A percentile compares a stretch with the other conserved stretches of the same genome.
phyloP scores from a whole-genome alignment of 2,113 vertebrate species.

The Hucho hucho region DNA sequence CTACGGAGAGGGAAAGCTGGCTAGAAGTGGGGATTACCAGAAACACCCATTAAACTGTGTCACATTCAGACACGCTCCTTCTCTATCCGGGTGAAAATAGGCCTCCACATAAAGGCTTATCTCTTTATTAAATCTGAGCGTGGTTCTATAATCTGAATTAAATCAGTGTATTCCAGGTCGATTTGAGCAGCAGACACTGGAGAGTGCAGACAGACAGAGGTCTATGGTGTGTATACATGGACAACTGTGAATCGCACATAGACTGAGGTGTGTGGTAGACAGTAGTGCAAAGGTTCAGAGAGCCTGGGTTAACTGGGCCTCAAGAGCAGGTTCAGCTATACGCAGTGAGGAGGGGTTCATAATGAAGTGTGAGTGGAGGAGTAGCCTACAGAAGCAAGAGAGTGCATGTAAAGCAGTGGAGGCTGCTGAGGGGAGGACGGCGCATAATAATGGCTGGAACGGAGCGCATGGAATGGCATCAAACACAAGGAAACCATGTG shows the following conservation, averaged over 20 bases:
- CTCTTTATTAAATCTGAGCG: constrained; percentile 4
- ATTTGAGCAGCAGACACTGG: constrained; percentile 10
- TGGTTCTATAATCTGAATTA: constrained; percentile 25
- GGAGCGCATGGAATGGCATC: too few species aligned
- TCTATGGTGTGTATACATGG: constrained; percentile 5
- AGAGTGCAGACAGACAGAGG: constrained; percentile 9
- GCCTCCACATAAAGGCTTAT: background rate
- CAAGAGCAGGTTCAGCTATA: constrained; percentile 5
- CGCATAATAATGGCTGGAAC: too few species aligned
- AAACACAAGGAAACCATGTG: too few species aligned
- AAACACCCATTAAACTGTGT: background rate
- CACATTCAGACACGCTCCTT: background rate
- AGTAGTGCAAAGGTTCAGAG: background rate
- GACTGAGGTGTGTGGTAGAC: background rate
- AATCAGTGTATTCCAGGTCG: constrained; percentile 24
- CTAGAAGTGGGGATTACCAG: constrained; percentile 2
- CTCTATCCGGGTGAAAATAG: background rate
- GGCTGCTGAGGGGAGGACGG: too few species aligned
- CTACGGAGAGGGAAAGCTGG: background rate
- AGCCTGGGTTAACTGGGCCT: constrained; percentile 23
- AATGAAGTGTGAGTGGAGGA: background rate
- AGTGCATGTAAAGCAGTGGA: background rate
- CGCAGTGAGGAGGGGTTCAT: background rate
- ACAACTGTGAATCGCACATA: background rate
- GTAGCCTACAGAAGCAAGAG: background rate